phyloP scores from a whole-genome alignment of 1,140 invertebrate genomes.

The Drosophila micromelanica region DNA sequence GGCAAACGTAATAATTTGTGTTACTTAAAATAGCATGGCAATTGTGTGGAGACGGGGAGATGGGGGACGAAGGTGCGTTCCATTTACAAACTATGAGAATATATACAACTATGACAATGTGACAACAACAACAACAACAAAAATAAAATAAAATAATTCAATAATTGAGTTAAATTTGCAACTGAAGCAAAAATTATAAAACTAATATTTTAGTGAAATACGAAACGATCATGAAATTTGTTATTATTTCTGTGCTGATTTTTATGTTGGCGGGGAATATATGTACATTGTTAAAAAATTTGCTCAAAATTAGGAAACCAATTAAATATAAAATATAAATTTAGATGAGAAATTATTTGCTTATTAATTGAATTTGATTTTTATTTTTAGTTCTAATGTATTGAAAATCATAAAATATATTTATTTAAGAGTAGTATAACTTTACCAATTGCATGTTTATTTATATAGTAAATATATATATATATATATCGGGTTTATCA shows the following conservation, averaged over 20 bases:
- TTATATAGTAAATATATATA: slow-evolving; percentile 15
- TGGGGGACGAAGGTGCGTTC: slow-evolving; percentile 17
- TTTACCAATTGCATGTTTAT: slow-evolving; percentile 70
- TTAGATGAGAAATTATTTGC: slow-evolving; percentile 8
- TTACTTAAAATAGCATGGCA: slow-evolving; percentile 78
- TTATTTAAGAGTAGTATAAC: slow-evolving; percentile 49
- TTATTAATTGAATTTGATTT: not conserved
- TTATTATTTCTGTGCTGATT: slow-evolving; percentile 17
- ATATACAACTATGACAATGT: slow-evolving; percentile 23
- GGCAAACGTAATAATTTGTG: slow-evolving; percentile 59
- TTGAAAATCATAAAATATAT: slow-evolving; percentile 51
- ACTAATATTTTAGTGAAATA: not conserved
- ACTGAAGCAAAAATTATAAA: slow-evolving; percentile 13
- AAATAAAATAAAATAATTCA: slow-evolving; percentile 11
- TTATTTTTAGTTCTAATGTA: slow-evolving; percentile 14
- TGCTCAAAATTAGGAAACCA: not conserved
- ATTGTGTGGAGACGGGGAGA: too few species aligned
- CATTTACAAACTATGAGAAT: slow-evolving; percentile 23
- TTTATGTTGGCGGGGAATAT: not conserved
- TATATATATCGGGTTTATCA: slow-evolving; percentile 33
- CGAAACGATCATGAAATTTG: slow-evolving; percentile 8
- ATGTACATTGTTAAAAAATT: slow-evolving; percentile 2
- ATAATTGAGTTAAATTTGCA: slow-evolving; percentile 12
- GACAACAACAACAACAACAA: slow-evolving; percentile 20
- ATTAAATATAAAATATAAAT: not conserved